Base-by-base conservation (phyloP, 2,888 invertebrate species). In the Drosophila mulleri region DNA sequence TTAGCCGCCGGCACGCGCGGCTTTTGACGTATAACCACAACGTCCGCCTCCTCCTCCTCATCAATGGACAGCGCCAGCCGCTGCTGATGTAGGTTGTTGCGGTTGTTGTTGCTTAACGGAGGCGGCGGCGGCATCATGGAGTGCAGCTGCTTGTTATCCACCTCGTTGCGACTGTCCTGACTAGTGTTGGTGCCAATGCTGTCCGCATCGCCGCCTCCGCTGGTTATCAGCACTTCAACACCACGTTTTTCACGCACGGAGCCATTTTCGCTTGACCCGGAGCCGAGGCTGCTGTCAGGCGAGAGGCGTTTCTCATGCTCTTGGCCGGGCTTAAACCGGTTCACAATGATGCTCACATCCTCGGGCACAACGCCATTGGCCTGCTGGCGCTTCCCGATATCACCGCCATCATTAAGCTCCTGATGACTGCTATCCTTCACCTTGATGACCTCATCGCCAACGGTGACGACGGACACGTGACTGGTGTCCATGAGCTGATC, bases 391-490 rank as follows among this genome's bases (percentile, higher is more conserved):
- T 29, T 41, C 12, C 14, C 52, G 42, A n/a, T 57, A 23, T 37
- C 53, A 44, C 29, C 35, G 29, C 50, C 16, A 32, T 77, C 58
- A 45, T 37, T 74, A 7, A 73, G 71, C 53, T 74, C 68, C 67
- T 82, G 83, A 67, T 93, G 90, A 45, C 94, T 94, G 39, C 96
- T 96, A 92, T 96, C 97, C 82, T 96, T 95, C 8, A 95, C 95
- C 91, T 95, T 95, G 35, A 96, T 96, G 12, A 82, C 88, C 87
- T 96, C 96, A 86, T 96, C 96, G 58, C 97, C 98, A 18, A 98
- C 97, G 35, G 97, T 97, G 72, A 98, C 97, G 67, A 98, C 98
- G 0, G 98, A 98, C 64, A 98, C 97, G 93, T 98, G 98, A 91
- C 97, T 97, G 77, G 96, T 97, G 92, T 98, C 97, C 92, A 95